A percentile compares a stretch with the other conserved stretches of the same genome.
Evolutionary conservation across 1,140 invertebrate species (phyloP).

Genomic region (Drosophila eugracilis): DNA sequence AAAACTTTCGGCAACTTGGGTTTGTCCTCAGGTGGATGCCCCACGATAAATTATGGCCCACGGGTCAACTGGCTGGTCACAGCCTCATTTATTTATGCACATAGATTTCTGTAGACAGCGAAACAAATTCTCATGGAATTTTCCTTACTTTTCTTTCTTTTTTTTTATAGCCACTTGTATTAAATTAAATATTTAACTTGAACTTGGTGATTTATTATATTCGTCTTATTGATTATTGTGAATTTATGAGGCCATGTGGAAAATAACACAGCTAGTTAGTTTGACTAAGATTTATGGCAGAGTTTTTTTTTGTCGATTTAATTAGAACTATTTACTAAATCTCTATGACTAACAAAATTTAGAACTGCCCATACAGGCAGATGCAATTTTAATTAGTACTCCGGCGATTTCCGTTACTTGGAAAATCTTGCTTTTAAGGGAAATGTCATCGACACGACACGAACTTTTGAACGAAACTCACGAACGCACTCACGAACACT

Average conservation of each 20-base stretch:
- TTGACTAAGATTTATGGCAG: conserved; percentile 32
- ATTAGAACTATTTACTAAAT: conserved; percentile 17
- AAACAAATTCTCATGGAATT: conserved; percentile 41
- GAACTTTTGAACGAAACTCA: conserved; percentile 25
- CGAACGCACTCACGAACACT: conserved; percentile 34
- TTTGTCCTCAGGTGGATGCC: conserved; percentile 12
- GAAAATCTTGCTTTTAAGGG: conserved; percentile 38
- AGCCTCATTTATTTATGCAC: conserved; percentile 69
- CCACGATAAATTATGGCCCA: conserved; percentile 41
- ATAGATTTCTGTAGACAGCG: conserved; percentile 19
- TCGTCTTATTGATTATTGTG: conserved; percentile 69
- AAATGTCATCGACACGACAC: conserved; percentile 33
- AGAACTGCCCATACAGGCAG: conserved; percentile 1
- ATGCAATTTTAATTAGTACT: conserved; percentile 49
- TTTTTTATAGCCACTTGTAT: conserved; percentile 76
- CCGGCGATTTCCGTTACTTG: conserved; percentile 48
- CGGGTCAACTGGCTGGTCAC: conserved; percentile 55
- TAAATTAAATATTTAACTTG: conserved; percentile 76
- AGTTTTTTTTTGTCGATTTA: conserved; percentile 1
- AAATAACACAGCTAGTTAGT: conserved; percentile 2
- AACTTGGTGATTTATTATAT: conserved; percentile 48
- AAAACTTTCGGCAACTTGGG: conserved; percentile 56
- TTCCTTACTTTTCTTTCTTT: no score
- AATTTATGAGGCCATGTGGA: background rate
- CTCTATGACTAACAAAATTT: conserved; percentile 3